Conservation (phyloP, 37 sponge, comb jelly and placozoan genomes). For the Corticium candelabrum region DNA sequence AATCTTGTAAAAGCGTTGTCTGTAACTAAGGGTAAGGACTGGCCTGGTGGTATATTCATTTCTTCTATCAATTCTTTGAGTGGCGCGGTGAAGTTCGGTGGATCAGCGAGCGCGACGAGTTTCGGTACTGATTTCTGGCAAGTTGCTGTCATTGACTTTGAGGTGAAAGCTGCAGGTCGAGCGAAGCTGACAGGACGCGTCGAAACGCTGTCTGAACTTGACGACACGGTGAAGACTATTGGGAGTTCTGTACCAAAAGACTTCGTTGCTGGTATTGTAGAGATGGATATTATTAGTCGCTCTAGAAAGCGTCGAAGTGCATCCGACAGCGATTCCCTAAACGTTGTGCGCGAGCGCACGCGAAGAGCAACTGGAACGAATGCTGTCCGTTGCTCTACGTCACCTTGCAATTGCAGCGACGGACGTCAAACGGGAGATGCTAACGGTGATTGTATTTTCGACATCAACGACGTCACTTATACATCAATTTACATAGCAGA, state of each 20-base stretch:
- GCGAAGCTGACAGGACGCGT: not conserved
- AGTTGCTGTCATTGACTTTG: not conserved
- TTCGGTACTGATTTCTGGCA: not conserved
- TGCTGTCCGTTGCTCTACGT: not conserved
- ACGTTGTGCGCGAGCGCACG: not conserved
- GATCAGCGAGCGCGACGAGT: not conserved
- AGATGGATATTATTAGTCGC: not conserved
- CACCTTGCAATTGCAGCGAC: not conserved
- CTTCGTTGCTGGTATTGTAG: not conserved
- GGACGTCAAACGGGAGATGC: not conserved
- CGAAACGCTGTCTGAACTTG: not conserved
- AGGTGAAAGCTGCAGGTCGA: not conserved
- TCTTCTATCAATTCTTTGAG: not conserved
- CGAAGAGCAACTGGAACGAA: too few relatives aligned
- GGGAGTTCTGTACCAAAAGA: not conserved
- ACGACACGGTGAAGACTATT: not conserved
- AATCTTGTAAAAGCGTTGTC: not conserved
- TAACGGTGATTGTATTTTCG: not conserved
- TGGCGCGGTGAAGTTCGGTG: not conserved
- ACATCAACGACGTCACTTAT: not conserved
- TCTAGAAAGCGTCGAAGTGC: not conserved
- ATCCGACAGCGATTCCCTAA: too few relatives aligned
- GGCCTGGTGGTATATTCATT: conserved; percentile 7
- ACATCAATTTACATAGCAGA: not conserved
- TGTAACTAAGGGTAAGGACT: not conserved